These are phyloP conservation scores for Parascotia fuliginaria DNA, from an alignment of 2,888 invertebrate genomes.

Conservation along the genomic window DNA sequence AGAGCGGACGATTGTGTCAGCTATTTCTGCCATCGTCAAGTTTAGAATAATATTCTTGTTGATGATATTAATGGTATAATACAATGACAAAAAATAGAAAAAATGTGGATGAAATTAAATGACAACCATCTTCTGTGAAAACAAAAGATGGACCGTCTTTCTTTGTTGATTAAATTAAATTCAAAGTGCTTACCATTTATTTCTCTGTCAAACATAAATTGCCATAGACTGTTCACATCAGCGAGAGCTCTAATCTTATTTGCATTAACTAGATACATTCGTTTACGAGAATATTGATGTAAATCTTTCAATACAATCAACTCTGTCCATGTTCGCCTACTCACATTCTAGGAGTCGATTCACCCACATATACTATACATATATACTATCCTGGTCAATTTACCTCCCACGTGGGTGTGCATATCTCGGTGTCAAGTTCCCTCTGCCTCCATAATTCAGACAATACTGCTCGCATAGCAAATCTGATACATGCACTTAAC, in stretches of 20 bases:
- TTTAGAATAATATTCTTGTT: no score
- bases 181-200: neutral
- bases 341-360: slow-evolving; percentile 45
- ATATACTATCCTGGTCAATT: slow-evolving; percentile 52
- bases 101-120: no score
- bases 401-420: slow-evolving; percentile 54
- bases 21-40: no score
- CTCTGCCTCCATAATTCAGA: slow-evolving; percentile 10
- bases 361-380: slow-evolving; percentile 49
- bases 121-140: no score
- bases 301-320: slow-evolving; percentile 53
- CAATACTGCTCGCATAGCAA: slow-evolving; percentile 24
- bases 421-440: slow-evolving; percentile 32
- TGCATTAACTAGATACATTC: slow-evolving; percentile 55
- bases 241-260: slow-evolving; percentile 32
- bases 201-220: slow-evolving; percentile 23
- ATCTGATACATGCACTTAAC: slow-evolving; percentile 34
- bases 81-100: no score
- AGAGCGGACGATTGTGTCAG: no score
- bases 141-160: no score
- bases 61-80: no score
- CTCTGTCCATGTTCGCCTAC: slow-evolving; percentile 51
- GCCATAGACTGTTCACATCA: slow-evolving; percentile 14
- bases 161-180: no score
- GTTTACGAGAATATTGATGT: slow-evolving; percentile 54